Evolutionary conservation across 2,797 vertebrate genomes (phyloP).

Genomic region (Galago senegalensis): DNA sequence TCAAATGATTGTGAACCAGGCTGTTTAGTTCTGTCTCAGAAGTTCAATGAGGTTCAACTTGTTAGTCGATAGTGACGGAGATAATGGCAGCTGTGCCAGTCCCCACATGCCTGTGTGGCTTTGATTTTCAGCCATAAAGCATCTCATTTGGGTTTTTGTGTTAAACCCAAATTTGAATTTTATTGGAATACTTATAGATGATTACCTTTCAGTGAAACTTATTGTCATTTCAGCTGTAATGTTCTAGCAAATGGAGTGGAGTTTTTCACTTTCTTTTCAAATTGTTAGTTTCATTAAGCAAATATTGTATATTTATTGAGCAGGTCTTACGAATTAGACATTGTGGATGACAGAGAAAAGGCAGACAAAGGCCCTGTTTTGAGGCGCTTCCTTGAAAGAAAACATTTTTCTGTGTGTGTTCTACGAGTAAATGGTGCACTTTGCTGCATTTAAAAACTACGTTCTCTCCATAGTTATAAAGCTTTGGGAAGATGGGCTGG

Average conservation of each 20-base stretch:
- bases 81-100: not conserved
- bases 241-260: conserved; percentile 35
- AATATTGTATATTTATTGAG: conserved; percentile 29
- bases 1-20: not conserved
- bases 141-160: conserved; percentile 66
- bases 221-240: conserved; percentile 59
- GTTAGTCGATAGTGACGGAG: conserved; percentile 4
- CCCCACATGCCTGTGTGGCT: not conserved
- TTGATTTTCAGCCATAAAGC: conserved; percentile 47
- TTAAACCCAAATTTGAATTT: conserved; percentile 68
- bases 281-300: conserved; percentile 69
- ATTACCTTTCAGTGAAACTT: conserved; percentile 58
- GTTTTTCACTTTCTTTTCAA: conserved; percentile 30
- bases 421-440: not conserved
- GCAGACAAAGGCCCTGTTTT: not conserved
- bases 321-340: not conserved
- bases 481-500: not conserved
- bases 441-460: not conserved
- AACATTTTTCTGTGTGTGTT: not conserved
- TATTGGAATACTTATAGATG: conserved; percentile 37
- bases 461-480: not conserved
- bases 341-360: not conserved
- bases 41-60: not conserved
- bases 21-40: not conserved
- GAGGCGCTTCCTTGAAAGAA: not conserved